A percentile compares a stretch with the other conserved stretches of the same genome.
Evolutionary conservation across 2,797 vertebrate genomes (phyloP).

Genomic region (Nasua narica): DNA sequence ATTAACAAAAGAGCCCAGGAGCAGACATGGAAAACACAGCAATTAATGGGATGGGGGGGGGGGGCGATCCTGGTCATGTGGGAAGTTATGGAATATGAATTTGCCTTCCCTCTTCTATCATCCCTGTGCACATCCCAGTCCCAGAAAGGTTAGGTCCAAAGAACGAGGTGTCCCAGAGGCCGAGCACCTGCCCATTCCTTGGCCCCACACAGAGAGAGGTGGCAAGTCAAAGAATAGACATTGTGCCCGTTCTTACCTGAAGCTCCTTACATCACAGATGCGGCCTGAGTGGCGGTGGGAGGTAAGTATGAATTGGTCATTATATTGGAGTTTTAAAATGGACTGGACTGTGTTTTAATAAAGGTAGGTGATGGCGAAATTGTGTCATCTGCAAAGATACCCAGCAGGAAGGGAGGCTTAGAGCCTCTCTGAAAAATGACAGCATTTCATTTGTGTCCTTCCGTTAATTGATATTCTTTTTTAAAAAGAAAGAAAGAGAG

Average conservation of each 20-base stretch:
- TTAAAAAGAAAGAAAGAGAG: not conserved
- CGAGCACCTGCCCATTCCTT: accelerated
- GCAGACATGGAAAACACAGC: not conserved
- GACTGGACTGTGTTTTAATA: not conserved
- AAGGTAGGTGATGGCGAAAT: not conserved
- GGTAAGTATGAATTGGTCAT: not conserved
- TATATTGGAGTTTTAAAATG: not conserved
- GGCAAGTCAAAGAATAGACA: not conserved
- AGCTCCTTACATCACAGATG: not conserved
- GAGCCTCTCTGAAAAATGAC: not conserved
- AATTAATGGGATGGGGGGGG: not conserved
- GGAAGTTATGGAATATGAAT: not conserved
- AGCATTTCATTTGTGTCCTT: not conserved
- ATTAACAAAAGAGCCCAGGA: not conserved
- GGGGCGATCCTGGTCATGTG: accelerated
- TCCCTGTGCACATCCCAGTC: not conserved
- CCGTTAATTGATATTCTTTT: not conserved
- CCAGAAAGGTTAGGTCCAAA: not conserved
- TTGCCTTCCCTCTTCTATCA: not conserved
- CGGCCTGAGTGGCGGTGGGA: not conserved
- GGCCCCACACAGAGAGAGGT: not conserved
- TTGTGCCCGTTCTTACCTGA: accelerated
- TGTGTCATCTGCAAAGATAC: not conserved
- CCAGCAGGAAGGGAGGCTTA: not conserved
- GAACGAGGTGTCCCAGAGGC: not conserved